Conservation (phyloP, 2,797 vertebrate species). For the Sebastes baramenuke region DNA sequence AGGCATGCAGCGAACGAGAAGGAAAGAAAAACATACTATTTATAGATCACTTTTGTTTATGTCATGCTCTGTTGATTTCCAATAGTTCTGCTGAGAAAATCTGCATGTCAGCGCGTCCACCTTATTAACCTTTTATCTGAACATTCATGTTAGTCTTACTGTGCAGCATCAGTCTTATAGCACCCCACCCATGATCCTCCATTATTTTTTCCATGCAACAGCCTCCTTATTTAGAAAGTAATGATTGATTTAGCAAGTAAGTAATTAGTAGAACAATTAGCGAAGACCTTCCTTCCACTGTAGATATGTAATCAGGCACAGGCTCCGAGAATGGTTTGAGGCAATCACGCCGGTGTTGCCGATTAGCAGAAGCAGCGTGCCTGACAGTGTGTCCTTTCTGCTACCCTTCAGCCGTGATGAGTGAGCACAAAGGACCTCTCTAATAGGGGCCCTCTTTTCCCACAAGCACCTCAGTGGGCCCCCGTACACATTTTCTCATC, state of each 20-base stretch:
- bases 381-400: conserved; percentile 72
- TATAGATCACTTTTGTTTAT: conserved; percentile 10
- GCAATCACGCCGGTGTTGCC: conserved; percentile 57
- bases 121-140: conserved; percentile 27
- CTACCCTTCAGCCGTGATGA: conserved; percentile 62
- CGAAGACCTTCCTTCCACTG: conserved; percentile 33
- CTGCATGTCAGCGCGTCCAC: conserved; percentile 1
- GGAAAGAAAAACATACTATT: neutral
- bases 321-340: conserved; percentile 56
- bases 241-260: conserved; percentile 47
- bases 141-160: conserved; percentile 13
- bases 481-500: conserved; percentile 42
- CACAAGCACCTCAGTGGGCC: conserved; percentile 65
- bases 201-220: conserved; percentile 26
- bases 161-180: conserved; percentile 3
- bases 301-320: conserved; percentile 52
- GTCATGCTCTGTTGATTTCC: conserved; percentile 16
- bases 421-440: conserved; percentile 68
- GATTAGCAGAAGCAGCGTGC: conserved; percentile 68
- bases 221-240: conserved; percentile 20
- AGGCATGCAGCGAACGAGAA: neutral
- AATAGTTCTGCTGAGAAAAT: neutral
- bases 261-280: conserved; percentile 64
- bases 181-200: neutral
- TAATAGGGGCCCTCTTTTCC: conserved; percentile 68